These are phyloP conservation scores for Heliconius hortense DNA, from an alignment of 2,888 invertebrate genomes.

Conservation along the genomic window DNA sequence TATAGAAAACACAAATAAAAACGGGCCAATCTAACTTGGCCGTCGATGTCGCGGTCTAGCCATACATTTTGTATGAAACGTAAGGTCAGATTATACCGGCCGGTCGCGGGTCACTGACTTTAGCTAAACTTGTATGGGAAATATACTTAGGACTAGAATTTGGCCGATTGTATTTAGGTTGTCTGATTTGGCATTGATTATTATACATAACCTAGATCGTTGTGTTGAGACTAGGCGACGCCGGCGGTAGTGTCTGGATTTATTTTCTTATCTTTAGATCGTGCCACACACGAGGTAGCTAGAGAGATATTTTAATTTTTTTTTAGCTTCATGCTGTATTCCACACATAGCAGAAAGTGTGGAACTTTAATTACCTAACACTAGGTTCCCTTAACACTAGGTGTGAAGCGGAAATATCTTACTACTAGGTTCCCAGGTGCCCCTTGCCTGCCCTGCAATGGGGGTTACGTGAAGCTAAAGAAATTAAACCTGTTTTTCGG, in stretches of 20 bases:
- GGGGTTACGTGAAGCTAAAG: too few relatives aligned
- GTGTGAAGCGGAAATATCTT: too few relatives aligned
- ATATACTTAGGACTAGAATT: constrained; percentile 38
- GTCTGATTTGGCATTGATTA: constrained; percentile 24
- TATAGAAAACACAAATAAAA: background rate
- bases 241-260: background rate
- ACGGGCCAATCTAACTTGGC: background rate
- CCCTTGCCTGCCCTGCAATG: too few relatives aligned
- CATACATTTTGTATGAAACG: constrained; percentile 4
- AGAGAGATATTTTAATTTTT: too few relatives aligned
- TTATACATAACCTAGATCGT: constrained; percentile 16
- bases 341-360: background rate
- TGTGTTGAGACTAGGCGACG: constrained; percentile 2
- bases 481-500: too few relatives aligned
- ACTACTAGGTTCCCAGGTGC: too few relatives aligned
- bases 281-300: too few relatives aligned
- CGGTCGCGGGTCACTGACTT: constrained; percentile 41
- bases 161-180: constrained; percentile 23
- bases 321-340: background rate
- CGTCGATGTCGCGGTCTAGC: background rate
- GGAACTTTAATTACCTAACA: too few relatives aligned
- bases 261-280: background rate
- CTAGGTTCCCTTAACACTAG: too few relatives aligned
- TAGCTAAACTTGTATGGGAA: constrained; percentile 40
- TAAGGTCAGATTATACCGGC: constrained; percentile 31